Evolutionary conservation across 2,888 invertebrate genomes (phyloP).

Genomic region (Augiades crinisus): DNA sequence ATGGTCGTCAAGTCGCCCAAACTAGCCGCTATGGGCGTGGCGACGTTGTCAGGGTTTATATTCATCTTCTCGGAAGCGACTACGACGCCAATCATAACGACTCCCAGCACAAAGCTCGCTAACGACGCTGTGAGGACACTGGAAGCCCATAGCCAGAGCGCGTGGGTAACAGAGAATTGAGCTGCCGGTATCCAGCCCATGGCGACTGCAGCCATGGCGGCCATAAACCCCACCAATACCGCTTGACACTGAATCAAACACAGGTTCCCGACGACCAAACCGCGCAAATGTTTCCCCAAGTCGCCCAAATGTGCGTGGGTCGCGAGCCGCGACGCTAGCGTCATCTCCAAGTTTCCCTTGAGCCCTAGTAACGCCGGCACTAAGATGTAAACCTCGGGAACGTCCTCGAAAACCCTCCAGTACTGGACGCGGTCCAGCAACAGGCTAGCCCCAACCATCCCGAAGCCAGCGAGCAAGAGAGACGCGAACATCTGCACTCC

Average conservation of each 20-base stretch:
- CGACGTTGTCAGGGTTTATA: slow-evolving; percentile 96
- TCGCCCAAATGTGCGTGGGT: slow-evolving; percentile 94
- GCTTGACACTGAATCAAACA: slow-evolving; percentile 89
- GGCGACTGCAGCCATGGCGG: slow-evolving; percentile 90
- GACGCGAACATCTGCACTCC: slow-evolving; percentile 92
- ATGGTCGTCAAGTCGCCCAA: slow-evolving; percentile 94
- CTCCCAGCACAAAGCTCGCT: slow-evolving; percentile 91
- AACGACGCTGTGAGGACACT: slow-evolving; percentile 93
- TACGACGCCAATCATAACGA: slow-evolving; percentile 93
- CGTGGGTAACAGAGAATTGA: slow-evolving; percentile 89
- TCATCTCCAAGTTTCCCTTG: slow-evolving; percentile 98
- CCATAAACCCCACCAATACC: slow-evolving; percentile 92
- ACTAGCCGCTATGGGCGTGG: slow-evolving; percentile 96
- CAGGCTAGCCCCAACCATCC: slow-evolving; percentile 94
- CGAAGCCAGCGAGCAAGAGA: slow-evolving; percentile 92
- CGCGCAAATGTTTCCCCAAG: slow-evolving; percentile 84
- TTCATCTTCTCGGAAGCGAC: slow-evolving; percentile 87
- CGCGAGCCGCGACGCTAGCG: slow-evolving; percentile 93
- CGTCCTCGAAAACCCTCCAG: slow-evolving; percentile 90
- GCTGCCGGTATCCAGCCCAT: slow-evolving; percentile 93
- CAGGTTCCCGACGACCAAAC: slow-evolving; percentile 84
- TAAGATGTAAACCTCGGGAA: slow-evolving; percentile 94
- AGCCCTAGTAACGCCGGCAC: slow-evolving; percentile 94
- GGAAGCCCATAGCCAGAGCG: slow-evolving; percentile 90
- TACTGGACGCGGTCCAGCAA: slow-evolving; percentile 93